Evolutionary conservation across 2,888 invertebrate species (phyloP).

Genomic region (Cepaea hortensis): DNA sequence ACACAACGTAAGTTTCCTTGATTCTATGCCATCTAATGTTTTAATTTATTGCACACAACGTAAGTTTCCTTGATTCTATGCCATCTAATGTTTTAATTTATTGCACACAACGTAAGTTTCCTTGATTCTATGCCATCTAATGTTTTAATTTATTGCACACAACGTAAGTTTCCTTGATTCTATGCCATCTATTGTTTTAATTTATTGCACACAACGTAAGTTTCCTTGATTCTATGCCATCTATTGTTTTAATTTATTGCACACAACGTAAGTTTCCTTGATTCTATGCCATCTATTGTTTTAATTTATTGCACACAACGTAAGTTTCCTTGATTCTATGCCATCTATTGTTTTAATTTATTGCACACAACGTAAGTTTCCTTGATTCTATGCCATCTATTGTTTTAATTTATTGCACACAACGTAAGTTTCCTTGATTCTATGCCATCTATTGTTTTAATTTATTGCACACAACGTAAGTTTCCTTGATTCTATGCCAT

Average conservation of each 20-base stretch:
- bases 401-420: no score
- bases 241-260: no score
- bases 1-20: slow-evolving; percentile 60
- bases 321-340: slow-evolving; percentile 51
- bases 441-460: background rate
- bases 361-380: slow-evolving; percentile 63
- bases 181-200: background rate
- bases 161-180: slow-evolving; percentile 57
- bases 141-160: no score
- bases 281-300: background rate
- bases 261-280: slow-evolving; percentile 60
- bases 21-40: background rate
- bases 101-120: slow-evolving; percentile 64
- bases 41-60: no score
- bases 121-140: background rate
- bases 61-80: slow-evolving; percentile 51
- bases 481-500: background rate
- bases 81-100: no score
- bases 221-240: background rate
- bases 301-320: slow-evolving; percentile 64
- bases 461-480: slow-evolving; percentile 67
- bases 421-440: slow-evolving; percentile 57
- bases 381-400: background rate
- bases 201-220: slow-evolving; percentile 67
- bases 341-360: no score